Conservation (phyloP, 2,113 vertebrate genomes). For the Paramisgurnus dabryanus region DNA sequence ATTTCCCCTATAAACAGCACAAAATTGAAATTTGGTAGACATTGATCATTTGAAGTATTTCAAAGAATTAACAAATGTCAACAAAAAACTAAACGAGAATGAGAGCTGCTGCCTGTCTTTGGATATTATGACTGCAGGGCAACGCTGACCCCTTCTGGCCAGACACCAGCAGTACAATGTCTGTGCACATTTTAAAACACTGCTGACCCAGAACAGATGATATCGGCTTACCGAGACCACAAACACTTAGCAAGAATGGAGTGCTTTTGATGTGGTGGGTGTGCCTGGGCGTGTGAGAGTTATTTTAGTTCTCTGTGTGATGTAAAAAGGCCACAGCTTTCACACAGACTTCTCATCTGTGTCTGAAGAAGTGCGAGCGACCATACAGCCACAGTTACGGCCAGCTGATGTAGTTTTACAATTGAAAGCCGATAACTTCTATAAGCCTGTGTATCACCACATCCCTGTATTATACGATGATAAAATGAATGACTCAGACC, state of each 20-base stretch:
- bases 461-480: not conserved
- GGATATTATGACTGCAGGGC: not conserved
- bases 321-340: slow-evolving; percentile 9
- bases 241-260: slow-evolving; percentile 10
- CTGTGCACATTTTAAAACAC: not conserved
- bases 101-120: not conserved
- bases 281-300: slow-evolving; percentile 31
- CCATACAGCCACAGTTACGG: not conserved
- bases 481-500: not conserved
- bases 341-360: slow-evolving; percentile 12
- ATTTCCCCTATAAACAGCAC: too few relatives aligned
- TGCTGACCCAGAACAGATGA: slow-evolving; percentile 16
- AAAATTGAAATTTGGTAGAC: too few relatives aligned
- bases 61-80: too few relatives aligned
- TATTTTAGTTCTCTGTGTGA: slow-evolving; percentile 24
- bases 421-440: not conserved
- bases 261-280: slow-evolving; percentile 42
- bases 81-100: too few relatives aligned
- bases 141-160: slow-evolving; percentile 25
- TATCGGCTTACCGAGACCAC: slow-evolving; percentile 19
- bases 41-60: not conserved
- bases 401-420: not conserved
- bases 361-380: not conserved
- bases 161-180: not conserved
- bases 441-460: not conserved